Evolutionary conservation across 2,888 invertebrate species (phyloP).

Genomic region (Subacronicta megacephala): DNA sequence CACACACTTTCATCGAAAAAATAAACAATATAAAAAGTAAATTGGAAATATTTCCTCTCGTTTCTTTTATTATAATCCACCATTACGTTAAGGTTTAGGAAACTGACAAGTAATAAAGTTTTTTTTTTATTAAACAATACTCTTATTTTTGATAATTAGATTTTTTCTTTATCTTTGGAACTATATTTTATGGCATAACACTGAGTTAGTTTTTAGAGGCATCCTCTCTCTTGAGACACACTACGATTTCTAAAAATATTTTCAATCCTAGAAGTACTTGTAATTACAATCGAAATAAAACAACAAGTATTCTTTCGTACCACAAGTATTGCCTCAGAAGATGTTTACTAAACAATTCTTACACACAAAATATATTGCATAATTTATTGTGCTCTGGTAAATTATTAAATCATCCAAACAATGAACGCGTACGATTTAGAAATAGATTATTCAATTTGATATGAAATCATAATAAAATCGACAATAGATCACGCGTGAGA

Average conservation of each 20-base stretch:
- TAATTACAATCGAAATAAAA: not conserved
- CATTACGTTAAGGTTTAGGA: too few species aligned
- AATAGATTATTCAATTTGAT: not conserved
- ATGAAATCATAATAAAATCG: not conserved
- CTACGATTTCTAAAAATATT: not conserved
- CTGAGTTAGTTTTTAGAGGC: too few species aligned
- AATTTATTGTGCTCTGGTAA: not conserved
- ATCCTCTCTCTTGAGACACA: not conserved
- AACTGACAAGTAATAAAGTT: too few species aligned
- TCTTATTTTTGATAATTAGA: too few species aligned
- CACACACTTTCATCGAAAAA: not conserved
- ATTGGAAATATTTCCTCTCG: not conserved
- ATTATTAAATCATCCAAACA: constrained; percentile 1
- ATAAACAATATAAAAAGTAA: too few species aligned
- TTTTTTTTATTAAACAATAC: too few species aligned
- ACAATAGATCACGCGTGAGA: too few species aligned
- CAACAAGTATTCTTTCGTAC: not conserved
- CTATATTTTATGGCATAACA: too few species aligned
- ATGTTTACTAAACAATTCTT: not conserved
- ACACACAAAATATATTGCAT: not conserved
- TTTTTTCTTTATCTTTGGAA: too few species aligned
- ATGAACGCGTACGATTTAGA: not conserved
- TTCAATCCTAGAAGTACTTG: not conserved
- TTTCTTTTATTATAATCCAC: not conserved
- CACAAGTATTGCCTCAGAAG: not conserved